Base-by-base conservation (phyloP, 2,888 invertebrate species). In the Zelleria hepariella region DNA sequence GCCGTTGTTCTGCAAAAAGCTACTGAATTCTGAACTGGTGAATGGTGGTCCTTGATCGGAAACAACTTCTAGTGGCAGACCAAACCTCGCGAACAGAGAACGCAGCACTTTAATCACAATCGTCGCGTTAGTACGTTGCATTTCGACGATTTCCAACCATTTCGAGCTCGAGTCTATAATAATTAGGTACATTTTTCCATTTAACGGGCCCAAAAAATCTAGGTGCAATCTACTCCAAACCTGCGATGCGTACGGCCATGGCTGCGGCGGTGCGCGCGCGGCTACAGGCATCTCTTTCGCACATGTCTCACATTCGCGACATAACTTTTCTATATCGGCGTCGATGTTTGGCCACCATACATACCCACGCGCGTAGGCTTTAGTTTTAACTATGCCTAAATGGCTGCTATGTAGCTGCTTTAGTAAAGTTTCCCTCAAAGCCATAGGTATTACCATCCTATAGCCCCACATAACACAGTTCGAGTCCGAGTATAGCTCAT, bases 331-430 rank as follows among this genome's bases (percentile, higher is more conserved):
- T 0, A 67, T 58, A 24, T 63, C 63, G 8, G 25, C 59, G 52
- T 66, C 60, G 1, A 67, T 63, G 0, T 59, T 59, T 0, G 67
- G 64, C 66, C 67, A 66, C 67, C 66, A 67, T 10, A 67, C 62
- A 21, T 62, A 62, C 47, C 65, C 61, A 1, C 60, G 56, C 4
- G 62, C 60, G 18, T 57, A 10, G 1, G 15, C 18, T 57, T 68
- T 70, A 49, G 59, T 66, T 58, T 66, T 66, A 0, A 66, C 64
- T 6, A 67, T 64, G 0, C 67, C 67, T 27, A 65, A 24, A 27
- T 66, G 65, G 20, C 64, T 42, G 0, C 20, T 24, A 42, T 68
- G 66, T n/a, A 67, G 49, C 24, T 65, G 61, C n/a, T 60, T 60
- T 1, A 67, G 58, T 1, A 69, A 27, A 2, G 7, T 26, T 25